Evolutionary conservation across 2,113 vertebrate species (phyloP).

Genomic region (Salvator merianae): DNA sequence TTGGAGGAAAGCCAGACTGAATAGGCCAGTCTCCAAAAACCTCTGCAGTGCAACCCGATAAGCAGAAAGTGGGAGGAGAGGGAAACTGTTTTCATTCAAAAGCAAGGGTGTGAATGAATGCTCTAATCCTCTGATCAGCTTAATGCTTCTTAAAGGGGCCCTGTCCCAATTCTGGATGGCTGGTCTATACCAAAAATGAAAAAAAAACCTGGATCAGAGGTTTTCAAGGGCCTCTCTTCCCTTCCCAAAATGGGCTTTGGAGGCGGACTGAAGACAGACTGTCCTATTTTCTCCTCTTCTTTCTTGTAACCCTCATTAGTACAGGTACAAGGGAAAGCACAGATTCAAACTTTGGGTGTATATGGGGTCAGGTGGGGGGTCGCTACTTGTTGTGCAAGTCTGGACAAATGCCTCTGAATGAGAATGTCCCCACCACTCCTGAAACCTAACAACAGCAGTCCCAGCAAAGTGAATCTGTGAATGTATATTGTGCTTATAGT

Average conservation of each 20-base stretch:
- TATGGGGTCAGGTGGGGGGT: too few species aligned
- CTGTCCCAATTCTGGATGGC: neutral
- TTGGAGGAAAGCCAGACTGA: neutral
- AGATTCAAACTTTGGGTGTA: too few species aligned
- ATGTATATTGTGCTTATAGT: too few species aligned
- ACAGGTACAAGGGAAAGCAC: too few species aligned
- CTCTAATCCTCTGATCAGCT: neutral
- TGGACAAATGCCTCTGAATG: too few species aligned
- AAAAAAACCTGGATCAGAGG: neutral
- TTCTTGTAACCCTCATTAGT: too few species aligned
- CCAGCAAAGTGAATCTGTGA: too few species aligned
- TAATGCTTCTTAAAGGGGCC: neutral
- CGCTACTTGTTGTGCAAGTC: too few species aligned
- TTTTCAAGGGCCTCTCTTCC: neutral
- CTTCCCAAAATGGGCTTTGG: neutral
- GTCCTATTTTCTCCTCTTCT: too few species aligned
- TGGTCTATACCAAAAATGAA: neutral
- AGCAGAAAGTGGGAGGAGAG: neutral
- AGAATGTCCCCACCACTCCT: too few species aligned
- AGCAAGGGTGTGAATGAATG: neutral
- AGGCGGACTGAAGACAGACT: too few species aligned
- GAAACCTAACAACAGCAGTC: too few species aligned
- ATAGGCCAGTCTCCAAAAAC: neutral
- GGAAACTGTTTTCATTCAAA: neutral
- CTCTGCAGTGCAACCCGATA: neutral